Evolutionary conservation across 2,797 vertebrate genomes (phyloP).

Genomic region (Setipinna tenuifilis): DNA sequence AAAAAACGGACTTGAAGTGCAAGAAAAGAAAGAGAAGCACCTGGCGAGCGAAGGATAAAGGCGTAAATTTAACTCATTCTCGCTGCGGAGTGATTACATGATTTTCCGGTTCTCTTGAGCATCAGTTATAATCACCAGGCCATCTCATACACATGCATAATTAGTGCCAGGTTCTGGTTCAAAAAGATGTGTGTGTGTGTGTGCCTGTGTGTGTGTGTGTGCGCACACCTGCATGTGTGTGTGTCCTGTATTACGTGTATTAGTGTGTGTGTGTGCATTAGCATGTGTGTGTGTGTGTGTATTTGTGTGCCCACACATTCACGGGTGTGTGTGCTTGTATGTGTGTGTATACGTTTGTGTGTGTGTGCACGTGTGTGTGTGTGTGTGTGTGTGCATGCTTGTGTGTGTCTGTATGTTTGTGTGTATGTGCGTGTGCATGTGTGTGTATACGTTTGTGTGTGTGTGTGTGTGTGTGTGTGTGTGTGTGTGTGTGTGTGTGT

Average conservation of each 20-base stretch:
- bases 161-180: neutral
- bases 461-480: too few species aligned
- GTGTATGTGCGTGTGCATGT: too few species aligned
- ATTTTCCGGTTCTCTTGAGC: neutral
- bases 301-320: too few species aligned
- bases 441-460: too few species aligned
- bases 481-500: too few species aligned
- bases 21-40: neutral
- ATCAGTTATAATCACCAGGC: conserved; percentile 8
- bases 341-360: too few species aligned
- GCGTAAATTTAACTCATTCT: neutral
- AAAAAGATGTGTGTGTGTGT: neutral
- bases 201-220: neutral
- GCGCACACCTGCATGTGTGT: neutral
- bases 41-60: neutral
- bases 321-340: too few species aligned
- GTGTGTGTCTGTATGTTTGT: neutral
- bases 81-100: neutral
- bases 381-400: neutral
- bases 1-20: neutral
- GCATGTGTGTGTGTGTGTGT: neutral
- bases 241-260: neutral
- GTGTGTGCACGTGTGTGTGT: too few species aligned
- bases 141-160: neutral
- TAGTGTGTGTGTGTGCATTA: neutral